Evolutionary conservation across 2,113 vertebrate species (phyloP), one percentile per base, ranked within the genome.

Genomic region (Ptilonorhynchus violaceus): DNA sequence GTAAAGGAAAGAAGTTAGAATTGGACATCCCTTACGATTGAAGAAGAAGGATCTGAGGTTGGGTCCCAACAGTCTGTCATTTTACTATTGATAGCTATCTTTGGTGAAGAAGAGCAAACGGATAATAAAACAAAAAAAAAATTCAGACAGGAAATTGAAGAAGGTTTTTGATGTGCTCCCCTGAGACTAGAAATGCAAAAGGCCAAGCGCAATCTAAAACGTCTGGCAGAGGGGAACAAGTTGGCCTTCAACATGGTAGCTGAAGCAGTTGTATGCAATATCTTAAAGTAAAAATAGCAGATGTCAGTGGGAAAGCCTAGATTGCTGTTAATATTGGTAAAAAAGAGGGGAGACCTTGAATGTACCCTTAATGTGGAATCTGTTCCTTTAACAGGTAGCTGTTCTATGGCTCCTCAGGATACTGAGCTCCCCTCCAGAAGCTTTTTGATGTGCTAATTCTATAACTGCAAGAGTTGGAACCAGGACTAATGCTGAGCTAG

Each of bases 181-280:
- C 12, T 31, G 35, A 47, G 10, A 56, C 13, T 30, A 28, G 30
- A 84, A 77, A 64, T 0, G 1, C 37, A 53, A n/a, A 87, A 7
- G 33, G 2, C 4, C 28, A 53, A 60, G 18, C 33, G 28, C 7
- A 80, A 31, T 62, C 6, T 13, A 23, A 80, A 49, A 49, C 5
- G 10, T 5, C 13, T 49, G 11, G 2, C 53, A 62, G 24, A 69
- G 23, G 8, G 6, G 7, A 47, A 47, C 66, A 21, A 28, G 4
- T 4, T 50, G 59, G 7, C 21, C 5, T 70, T 75, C 52, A 70
- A 11, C 1, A 6, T 23, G 5, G 15, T 23, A 85, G 17, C 28
- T 82, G 56, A 85, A 42, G 15, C 7, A 72, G 27, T 35, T 0
- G 0, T 6, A 22, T 21, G 13, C 17, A 41, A 1, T 23, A 49